Percentiles rank a stretch among this genome's conserved stretches.
phyloP scores from a whole-genome alignment of 1,140 invertebrate species.

The Delia radicum region DNA sequence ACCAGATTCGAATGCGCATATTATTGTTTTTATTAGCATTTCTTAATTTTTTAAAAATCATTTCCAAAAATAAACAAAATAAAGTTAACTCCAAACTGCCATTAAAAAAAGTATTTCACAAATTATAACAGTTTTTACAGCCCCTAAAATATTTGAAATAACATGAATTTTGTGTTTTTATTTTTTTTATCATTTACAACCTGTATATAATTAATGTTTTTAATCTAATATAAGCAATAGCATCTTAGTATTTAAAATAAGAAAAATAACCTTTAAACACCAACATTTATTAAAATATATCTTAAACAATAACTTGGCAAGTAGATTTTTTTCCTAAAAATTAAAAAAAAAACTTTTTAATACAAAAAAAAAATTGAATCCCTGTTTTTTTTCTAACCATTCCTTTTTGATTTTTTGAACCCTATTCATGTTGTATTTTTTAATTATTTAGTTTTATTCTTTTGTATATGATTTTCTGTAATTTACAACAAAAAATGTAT shows the following conservation, averaged over 20 bases:
- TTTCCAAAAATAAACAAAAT: slow-evolving; percentile 3
- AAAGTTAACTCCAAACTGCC: not conserved
- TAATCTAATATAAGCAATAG: slow-evolving; percentile 12
- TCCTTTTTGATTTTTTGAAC: not conserved
- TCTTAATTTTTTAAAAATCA: not conserved
- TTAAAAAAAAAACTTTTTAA: not conserved
- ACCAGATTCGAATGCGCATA: too few relatives aligned
- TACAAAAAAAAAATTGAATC: not conserved
- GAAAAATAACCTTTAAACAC: not conserved
- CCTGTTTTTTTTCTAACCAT: not conserved
- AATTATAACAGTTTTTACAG: too few relatives aligned
- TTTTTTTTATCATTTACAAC: too few relatives aligned
- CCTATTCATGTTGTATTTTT: not conserved
- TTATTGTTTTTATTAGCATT: not conserved
- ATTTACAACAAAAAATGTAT: too few relatives aligned
- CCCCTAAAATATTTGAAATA: not conserved
- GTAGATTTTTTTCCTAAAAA: not conserved
- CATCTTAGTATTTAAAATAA: slow-evolving; percentile 8
- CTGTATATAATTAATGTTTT: slow-evolving; percentile 9
- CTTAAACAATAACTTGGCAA: not conserved
- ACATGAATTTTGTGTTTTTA: not conserved
- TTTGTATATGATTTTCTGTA: too few relatives aligned
- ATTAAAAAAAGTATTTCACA: not conserved
- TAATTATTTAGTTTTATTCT: too few relatives aligned
- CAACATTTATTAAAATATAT: not conserved